Evolutionary conservation across 2,797 vertebrate species (phyloP).

Genomic region (Hydrocynus forskahlii): DNA sequence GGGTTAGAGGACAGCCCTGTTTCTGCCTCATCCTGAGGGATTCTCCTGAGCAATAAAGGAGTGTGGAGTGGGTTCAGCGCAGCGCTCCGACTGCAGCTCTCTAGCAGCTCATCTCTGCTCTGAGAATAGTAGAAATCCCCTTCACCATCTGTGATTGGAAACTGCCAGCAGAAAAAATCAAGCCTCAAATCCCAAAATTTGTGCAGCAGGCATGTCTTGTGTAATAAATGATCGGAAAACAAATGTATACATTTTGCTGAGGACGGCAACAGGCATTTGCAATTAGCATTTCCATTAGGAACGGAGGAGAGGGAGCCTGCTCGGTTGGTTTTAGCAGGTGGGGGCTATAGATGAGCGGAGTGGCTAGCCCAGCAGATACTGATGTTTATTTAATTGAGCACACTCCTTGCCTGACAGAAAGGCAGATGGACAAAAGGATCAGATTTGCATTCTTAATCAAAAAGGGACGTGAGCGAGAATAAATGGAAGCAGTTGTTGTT

Average conservation of each 20-base stretch:
- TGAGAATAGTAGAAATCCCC: conserved; percentile 44
- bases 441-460: conserved; percentile 76
- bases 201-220: conserved; percentile 57
- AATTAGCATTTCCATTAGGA: conserved; percentile 61
- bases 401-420: conserved; percentile 58
- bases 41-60: conserved; percentile 44
- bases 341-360: conserved; percentile 40
- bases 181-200: conserved; percentile 57
- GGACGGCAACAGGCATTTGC: conserved; percentile 39
- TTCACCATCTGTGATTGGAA: conserved; percentile 52
- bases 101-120: conserved; percentile 44
- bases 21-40: conserved; percentile 44
- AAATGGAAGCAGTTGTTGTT: conserved; percentile 57
- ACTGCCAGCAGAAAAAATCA: conserved; percentile 46
- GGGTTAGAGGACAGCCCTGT: conserved; percentile 26
- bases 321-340: conserved; percentile 50
- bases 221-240: conserved; percentile 55
- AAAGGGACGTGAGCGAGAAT: conserved; percentile 68
- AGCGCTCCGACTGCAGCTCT: conserved; percentile 18
- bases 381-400: conserved; percentile 65
- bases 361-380: conserved; percentile 55
- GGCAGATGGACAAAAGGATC: conserved; percentile 72
- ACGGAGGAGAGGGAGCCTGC: conserved; percentile 23
- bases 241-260: conserved; percentile 58
- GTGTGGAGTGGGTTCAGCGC: conserved; percentile 28